Conservation (phyloP, 2,113 vertebrate genomes). For the Cynocephalus volans region DNA sequence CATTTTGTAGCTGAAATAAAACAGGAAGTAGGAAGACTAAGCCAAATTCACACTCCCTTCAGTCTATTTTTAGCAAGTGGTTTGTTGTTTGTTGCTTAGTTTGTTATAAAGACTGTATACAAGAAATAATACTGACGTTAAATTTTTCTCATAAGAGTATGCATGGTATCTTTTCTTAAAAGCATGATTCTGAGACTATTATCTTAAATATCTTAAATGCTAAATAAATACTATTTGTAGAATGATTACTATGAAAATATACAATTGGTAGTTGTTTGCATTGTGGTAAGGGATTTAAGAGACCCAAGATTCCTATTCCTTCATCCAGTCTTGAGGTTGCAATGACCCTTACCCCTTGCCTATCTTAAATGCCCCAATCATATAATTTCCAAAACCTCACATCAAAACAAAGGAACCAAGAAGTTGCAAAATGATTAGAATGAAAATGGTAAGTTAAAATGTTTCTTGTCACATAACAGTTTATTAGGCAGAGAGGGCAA, state of each 20-base stretch:
- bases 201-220: not conserved
- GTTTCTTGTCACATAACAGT: not conserved
- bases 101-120: not conserved
- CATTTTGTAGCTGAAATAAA: slow-evolving; percentile 54
- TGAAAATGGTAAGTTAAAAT: slow-evolving; percentile 8
- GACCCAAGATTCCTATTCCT: not conserved
- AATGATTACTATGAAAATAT: not conserved
- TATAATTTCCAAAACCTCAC: not conserved
- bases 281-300: not conserved
- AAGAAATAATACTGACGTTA: slow-evolving; percentile 16
- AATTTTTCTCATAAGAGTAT: not conserved
- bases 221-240: not conserved
- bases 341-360: not conserved
- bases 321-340: not conserved
- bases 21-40: not conserved
- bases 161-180: not conserved
- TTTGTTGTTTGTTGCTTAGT: not conserved
- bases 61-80: not conserved
- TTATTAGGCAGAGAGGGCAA: not conserved
- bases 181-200: not conserved
- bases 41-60: not conserved
- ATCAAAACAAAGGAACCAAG: not conserved
- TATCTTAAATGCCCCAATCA: not conserved
- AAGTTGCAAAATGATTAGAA: slow-evolving; percentile 1
- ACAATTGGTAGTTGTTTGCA: not conserved